Base-by-base conservation (phyloP, 2,797 vertebrate genomes). In the Lates japonicus region DNA sequence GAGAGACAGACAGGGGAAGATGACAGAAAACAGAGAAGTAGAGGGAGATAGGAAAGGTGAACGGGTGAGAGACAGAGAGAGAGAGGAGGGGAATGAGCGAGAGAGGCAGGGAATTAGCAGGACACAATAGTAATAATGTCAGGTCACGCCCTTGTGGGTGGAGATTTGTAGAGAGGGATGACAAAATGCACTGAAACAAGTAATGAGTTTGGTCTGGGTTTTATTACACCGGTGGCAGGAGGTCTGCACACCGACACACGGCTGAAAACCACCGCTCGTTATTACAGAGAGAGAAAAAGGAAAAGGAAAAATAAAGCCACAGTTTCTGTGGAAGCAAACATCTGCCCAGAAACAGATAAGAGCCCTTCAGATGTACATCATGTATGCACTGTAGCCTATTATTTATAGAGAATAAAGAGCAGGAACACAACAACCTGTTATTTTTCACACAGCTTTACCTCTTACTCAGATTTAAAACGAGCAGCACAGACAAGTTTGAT, bases 121-220 rank as follows among this genome's bases (percentile, higher is more conserved):
- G 44, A 85, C 75, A 68, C 78, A 78, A 52, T 19, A 39, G 76
- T 70, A 71, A 74, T 87, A 73, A 81, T 49, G 78, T 64, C 66
- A 46, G 81, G 78, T 78, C 74, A 22, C 29, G 41, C 1, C 78
- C 72, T 39, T 0, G 67, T 44, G 67, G 70, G 68, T 17, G 74
- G 37, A 57, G 62, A 35, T 48, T n/a, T 48, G 41, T 5, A 16
- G 22, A 20, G 44, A 25, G 42, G 29, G 59, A 60, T 33, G 62
- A 80, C 73, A 59, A 66, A 62, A 67, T 17, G 46, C 42, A 48
- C n/a, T 33, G 61, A 70, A 76, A 86, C 60, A 57, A 33, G 57
- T 33, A 59, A 87, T 70, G 77, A 79, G 68, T 67, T 82, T n/a
- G 80, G 37, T 73, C 49, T 12, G 31, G 20, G 49, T 65, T 82